Evolutionary conservation across 2,113 vertebrate species (phyloP).

Genomic region (Pampusana beccarii): DNA sequence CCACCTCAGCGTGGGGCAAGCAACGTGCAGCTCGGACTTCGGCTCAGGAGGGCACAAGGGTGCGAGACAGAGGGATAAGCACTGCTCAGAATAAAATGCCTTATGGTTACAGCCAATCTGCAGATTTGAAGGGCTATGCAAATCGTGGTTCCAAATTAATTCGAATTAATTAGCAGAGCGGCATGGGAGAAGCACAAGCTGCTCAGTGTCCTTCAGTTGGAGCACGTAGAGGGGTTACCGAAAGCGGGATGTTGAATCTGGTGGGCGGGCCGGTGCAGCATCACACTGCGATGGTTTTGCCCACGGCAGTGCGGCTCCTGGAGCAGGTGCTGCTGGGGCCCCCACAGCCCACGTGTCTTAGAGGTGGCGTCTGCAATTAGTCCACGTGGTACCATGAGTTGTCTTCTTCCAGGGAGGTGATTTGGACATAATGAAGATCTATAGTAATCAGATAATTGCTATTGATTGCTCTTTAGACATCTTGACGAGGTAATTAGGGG

Average conservation of each 20-base stretch:
- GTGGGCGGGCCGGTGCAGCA: not conserved
- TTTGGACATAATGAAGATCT: slow-evolving; percentile 78
- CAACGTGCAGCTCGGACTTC: not conserved
- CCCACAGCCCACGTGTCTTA: rapidly evolving
- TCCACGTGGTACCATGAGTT: slow-evolving; percentile 10
- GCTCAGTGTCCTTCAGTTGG: not conserved
- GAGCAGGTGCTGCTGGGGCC: not conserved
- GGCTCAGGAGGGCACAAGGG: not conserved
- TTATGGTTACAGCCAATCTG: not conserved
- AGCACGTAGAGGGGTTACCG: not conserved
- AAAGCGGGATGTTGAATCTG: not conserved
- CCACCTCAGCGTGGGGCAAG: not conserved
- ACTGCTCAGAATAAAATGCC: not conserved
- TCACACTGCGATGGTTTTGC: rapidly evolving
- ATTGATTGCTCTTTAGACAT: slow-evolving; percentile 77
- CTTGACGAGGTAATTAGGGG: slow-evolving; percentile 78
- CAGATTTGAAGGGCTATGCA: not conserved
- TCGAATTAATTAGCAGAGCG: not conserved
- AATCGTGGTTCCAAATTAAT: not conserved
- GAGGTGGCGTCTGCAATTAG: slow-evolving; percentile 46
- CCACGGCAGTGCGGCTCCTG: not conserved
- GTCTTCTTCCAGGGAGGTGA: slow-evolving; percentile 72
- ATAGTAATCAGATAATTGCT: slow-evolving; percentile 80
- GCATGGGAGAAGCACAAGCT: not conserved
- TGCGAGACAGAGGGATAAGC: not conserved